phyloP scores from a whole-genome alignment of 2,113 vertebrate species.

The Neopipo cinnamomea region DNA sequence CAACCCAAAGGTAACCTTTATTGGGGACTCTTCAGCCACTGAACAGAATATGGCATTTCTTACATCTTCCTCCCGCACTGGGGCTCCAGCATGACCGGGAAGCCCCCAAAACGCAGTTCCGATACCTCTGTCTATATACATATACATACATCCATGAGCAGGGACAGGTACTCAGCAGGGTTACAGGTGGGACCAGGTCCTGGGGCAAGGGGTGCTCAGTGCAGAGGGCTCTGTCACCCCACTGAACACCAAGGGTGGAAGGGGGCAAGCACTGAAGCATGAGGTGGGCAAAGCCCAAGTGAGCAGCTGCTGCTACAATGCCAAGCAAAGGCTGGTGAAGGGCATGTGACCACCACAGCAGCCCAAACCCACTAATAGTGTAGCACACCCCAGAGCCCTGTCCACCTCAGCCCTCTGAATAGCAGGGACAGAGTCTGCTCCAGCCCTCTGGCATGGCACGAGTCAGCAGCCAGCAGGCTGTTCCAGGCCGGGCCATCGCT shows the following conservation, averaged over 20 bases:
- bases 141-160: constrained; percentile 8
- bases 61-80: not conserved
- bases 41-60: not conserved
- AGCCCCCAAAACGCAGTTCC: not conserved
- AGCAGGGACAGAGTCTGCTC: not conserved
- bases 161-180: not conserved
- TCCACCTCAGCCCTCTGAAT: not conserved
- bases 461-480: not conserved
- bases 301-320: not conserved
- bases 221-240: not conserved
- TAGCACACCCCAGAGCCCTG: not conserved
- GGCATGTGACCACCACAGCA: not conserved
- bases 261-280: not conserved
- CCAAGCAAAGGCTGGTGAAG: not conserved
- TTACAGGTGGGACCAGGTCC: not conserved
- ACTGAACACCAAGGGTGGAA: not conserved
- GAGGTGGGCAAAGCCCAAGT: constrained; percentile 38
- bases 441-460: accelerated
- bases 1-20: constrained; percentile 36
- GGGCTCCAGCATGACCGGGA: accelerated
- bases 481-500: accelerated
- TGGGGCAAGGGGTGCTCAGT: accelerated
- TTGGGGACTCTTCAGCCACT: not conserved
- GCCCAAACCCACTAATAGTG: not conserved
- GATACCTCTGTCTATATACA: constrained; percentile 1